Evolutionary conservation across 2,888 invertebrate species (phyloP), one percentile per base, ranked within the genome.

Genomic region (Laothoe populi): DNA sequence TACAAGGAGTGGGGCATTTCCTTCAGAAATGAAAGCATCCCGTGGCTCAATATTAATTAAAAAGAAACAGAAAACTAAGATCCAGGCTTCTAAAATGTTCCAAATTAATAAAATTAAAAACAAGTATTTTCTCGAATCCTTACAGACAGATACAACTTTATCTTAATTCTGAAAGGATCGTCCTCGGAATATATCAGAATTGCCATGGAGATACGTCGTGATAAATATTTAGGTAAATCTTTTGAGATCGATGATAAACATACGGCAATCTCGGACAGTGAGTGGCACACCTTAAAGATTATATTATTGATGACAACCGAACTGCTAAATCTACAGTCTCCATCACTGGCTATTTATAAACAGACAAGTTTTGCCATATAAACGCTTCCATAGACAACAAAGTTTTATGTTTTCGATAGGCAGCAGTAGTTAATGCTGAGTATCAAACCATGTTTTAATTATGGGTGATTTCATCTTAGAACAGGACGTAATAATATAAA

Each of bases 251-350:
- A 73, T 76, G 75, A 72, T 64, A 68, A 67, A 69, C 66, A 73
- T 70, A 67, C 72, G 68, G 70, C 74, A 72, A 69, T 70, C 63
- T 70, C 66, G 57, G 62, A 64, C 62, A 71, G 64, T 66, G 70
- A 72, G 69, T 69, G 79, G 73, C 80, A 73, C 80, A 69, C 82
- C 83, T 81, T 75, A 70, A 60, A 75, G 77, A 78, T 81, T 75
- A 73, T 67, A 73, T 65, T 78, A 73, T 75, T 70, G 74, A 73
- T 69, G 72, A 69, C 72, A 72, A 74, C 71, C 74, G 73, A 77
- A 71, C 66, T 64, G 69, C 63, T 69, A 59, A 62, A 64, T 62
- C 62, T 62, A 64, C 60, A 67, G 61, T 63, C 67, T 63, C 69
- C 71, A 71, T 78, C 75, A 78, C 63, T 64, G 65, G 66, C 68